Evolutionary conservation across 2,888 invertebrate species (phyloP), one percentile per base, ranked within the genome.

Genomic region (Agrotis ipsilon): DNA sequence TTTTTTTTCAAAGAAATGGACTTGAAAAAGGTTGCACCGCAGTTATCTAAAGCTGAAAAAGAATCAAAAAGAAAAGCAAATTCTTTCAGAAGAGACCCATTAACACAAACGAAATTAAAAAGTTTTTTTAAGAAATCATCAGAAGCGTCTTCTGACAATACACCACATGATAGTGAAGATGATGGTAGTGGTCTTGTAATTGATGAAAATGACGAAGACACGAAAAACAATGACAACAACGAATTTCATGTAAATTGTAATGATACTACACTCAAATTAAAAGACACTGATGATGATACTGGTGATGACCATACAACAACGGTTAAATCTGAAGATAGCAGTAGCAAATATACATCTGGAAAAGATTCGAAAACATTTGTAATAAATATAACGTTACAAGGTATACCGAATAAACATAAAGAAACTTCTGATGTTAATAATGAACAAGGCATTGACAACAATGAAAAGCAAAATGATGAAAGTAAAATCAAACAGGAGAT

Each of bases 41-140:
- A 79, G 48, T 87, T 96, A 39, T 96, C 96, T 21, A 96, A 94
- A 91, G 92, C 95, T 48, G 96, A 96, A 68, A 96, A 92, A 89
- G 91, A 94, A 78, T 87, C 91, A 9, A 94, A 94, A 91, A 89
- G 95, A 80, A 95, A 96, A 92, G 93, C 93, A 18, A 94, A 93
- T 84, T 93, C 94, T 54, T 95, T 96, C 80, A 96, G 96, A 90
- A 93, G 92, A 84, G 96, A 96, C 84, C 89, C 92, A 19, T 84
- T 96, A 18, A 94, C 92, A 39, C 96, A 97, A 90, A 96, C 96
- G 2, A 95, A 93, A 82, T 87, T 96, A n/a, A 89, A 94, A 80
- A 90, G 68, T 59, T 96, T 94, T 87, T 95, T 96, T 70, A 90
- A 89, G 79, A 92, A 93, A 84, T 85, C 92, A 49, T 90, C 93